Conservation (phyloP, 2,797 vertebrate genomes). For the Kryptopterus vitreolus region DNA sequence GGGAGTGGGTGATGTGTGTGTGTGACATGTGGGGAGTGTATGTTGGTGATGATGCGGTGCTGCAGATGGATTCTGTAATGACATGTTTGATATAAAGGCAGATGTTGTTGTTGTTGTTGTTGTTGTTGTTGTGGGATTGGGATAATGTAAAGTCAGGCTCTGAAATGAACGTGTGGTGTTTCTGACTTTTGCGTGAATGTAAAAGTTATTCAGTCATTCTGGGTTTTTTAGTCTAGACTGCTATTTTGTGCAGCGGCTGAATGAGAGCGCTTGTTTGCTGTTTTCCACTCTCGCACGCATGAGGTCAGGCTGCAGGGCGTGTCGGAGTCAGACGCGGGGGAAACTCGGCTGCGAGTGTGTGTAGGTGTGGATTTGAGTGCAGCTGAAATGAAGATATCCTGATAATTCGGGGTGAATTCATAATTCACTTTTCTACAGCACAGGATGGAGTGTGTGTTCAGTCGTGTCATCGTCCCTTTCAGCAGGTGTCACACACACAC, state of each 20-base stretch:
- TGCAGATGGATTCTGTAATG: too few relatives aligned
- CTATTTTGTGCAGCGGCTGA: slow-evolving; percentile 31
- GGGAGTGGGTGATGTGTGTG: too few relatives aligned
- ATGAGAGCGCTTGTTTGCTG: slow-evolving; percentile 46
- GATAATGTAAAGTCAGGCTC: neutral
- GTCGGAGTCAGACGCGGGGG: slow-evolving; percentile 20
- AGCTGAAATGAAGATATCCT: slow-evolving; percentile 29
- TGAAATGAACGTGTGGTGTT: neutral
- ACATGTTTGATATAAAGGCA: too few relatives aligned
- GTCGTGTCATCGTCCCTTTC: too few relatives aligned
- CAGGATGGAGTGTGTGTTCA: too few relatives aligned
- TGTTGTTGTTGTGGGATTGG: neutral
- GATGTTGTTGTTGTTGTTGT: too few relatives aligned
- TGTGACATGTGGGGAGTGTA: too few relatives aligned
- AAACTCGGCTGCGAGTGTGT: neutral
- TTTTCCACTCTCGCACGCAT: slow-evolving; percentile 52
- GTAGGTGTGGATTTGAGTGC: slow-evolving; percentile 35
- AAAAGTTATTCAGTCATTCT: neutral
- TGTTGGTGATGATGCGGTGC: too few relatives aligned
- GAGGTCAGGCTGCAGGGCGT: slow-evolving; percentile 52
- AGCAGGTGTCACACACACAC: too few relatives aligned
- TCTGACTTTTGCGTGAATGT: neutral
- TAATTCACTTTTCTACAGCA: too few relatives aligned
- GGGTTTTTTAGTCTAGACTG: neutral
- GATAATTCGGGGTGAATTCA: neutral